A percentile compares a stretch with the other conserved stretches of the same genome.
phyloP scores from a whole-genome alignment of 2,797 vertebrate genomes.

The Nannoperca obscura region DNA sequence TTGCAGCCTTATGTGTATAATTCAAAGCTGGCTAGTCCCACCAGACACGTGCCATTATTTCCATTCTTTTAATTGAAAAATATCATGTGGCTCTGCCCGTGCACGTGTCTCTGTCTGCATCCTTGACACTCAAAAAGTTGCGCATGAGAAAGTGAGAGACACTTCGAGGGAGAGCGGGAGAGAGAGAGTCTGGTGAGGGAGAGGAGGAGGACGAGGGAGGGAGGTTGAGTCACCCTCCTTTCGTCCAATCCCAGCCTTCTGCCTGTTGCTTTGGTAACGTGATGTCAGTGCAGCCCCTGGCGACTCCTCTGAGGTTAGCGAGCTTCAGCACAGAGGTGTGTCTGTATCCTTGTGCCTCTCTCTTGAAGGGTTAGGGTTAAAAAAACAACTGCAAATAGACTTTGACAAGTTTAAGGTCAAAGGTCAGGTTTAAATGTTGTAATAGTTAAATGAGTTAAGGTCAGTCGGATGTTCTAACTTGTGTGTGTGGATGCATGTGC shows the following conservation, averaged over 20 bases:
- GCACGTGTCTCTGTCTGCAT: constrained; percentile 37
- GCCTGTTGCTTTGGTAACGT: constrained; percentile 84
- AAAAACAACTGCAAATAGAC: neutral
- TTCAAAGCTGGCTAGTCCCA: constrained; percentile 9
- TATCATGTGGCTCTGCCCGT: constrained; percentile 16
- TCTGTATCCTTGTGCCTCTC: constrained; percentile 20
- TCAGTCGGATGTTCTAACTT: neutral
- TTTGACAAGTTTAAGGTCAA: constrained; percentile 12
- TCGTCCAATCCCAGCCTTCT: constrained; percentile 71
- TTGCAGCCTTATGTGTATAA: neutral
- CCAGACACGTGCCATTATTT: constrained; percentile 1
- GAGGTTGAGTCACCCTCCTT: constrained; percentile 76
- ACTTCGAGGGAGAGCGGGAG: constrained; percentile 27
- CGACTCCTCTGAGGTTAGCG: constrained; percentile 70
- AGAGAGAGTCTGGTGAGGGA: constrained; percentile 41
- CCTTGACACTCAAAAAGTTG: constrained; percentile 64
- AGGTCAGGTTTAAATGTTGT: constrained; percentile 16
- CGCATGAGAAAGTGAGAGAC: constrained; percentile 62
- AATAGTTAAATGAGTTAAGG: neutral
- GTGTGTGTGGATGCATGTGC: neutral
- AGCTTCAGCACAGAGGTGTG: constrained; percentile 58
- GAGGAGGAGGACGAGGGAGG: constrained; percentile 57
- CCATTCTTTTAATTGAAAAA: constrained; percentile 18
- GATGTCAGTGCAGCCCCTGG: constrained; percentile 77
- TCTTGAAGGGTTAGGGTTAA: constrained; percentile 14